Percentiles rank a stretch among this genome's conserved stretches.
phyloP scores from a whole-genome alignment of 2,888 invertebrate genomes.

The Gisinianus flammeolus region DNA sequence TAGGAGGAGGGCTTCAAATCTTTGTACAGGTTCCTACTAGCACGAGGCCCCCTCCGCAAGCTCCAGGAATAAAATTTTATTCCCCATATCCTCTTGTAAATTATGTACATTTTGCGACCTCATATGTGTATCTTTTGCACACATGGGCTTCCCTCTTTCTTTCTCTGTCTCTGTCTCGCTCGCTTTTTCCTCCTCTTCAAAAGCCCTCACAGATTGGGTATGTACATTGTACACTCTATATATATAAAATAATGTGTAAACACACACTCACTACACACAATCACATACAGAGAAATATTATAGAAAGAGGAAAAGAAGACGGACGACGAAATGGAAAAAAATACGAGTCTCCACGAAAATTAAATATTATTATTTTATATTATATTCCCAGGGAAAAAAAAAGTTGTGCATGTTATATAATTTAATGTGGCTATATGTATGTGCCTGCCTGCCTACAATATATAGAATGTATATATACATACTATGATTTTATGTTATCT shows the following conservation, averaged over 20 bases:
- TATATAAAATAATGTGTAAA: background rate
- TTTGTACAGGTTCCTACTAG: background rate
- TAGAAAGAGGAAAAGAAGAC: background rate
- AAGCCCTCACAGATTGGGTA: background rate
- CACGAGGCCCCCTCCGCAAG: slow-evolving; percentile 8
- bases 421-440: background rate
- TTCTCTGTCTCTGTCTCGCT: background rate
- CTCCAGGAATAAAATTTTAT: slow-evolving; percentile 48
- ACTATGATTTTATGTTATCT: background rate
- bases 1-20: slow-evolving; percentile 35
- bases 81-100: slow-evolving; percentile 47
- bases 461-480: background rate
- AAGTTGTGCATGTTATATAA: background rate
- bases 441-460: background rate
- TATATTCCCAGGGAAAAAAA: background rate
- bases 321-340: background rate
- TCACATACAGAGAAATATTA: background rate
- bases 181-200: background rate
- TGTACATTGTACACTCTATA: background rate
- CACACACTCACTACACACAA: background rate
- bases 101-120: slow-evolving; percentile 47
- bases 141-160: slow-evolving; percentile 19
- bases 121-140: slow-evolving; percentile 38
- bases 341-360: background rate
- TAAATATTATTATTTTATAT: background rate